Percentiles rank a stretch among this genome's conserved stretches.
Evolutionary conservation across 2,113 vertebrate species (phyloP).

Genomic region (Scolopax mira): DNA sequence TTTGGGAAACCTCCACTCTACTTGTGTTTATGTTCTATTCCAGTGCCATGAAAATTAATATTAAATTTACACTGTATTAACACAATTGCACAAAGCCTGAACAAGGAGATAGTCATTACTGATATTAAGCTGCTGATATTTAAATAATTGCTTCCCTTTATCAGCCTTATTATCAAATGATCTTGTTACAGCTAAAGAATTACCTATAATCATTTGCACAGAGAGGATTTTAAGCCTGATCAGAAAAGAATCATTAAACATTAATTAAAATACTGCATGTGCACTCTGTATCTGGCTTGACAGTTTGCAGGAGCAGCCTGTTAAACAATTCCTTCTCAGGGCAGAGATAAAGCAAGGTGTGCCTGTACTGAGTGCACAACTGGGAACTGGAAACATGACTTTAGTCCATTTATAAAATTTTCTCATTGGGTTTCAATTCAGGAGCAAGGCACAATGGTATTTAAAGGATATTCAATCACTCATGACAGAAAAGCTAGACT

Average conservation of each 20-base stretch:
- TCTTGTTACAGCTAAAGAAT: constrained; percentile 45
- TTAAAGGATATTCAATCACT: constrained; percentile 56
- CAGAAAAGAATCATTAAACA: constrained; percentile 32
- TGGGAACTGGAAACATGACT: constrained; percentile 29
- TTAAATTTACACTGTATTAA: constrained; percentile 19
- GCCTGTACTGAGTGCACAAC: not conserved
- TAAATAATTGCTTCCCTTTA: constrained; percentile 45
- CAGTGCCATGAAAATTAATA: constrained; percentile 3
- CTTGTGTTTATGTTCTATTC: not conserved
- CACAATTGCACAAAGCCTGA: constrained; percentile 17
- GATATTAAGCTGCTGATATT: constrained; percentile 39
- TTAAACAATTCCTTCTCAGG: not conserved
- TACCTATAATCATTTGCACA: constrained; percentile 36
- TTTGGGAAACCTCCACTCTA: not conserved
- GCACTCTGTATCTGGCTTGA: not conserved
- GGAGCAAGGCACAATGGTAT: constrained; percentile 19
- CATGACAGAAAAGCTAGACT: constrained; percentile 41
- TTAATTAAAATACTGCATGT: constrained; percentile 42
- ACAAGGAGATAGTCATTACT: constrained; percentile 21
- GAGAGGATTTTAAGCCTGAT: constrained; percentile 38
- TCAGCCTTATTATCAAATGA: constrained; percentile 48
- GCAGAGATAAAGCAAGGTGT: constrained; percentile 17
- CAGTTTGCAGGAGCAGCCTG: constrained; percentile 1
- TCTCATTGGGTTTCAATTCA: constrained; percentile 47
- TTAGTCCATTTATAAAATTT: constrained; percentile 46